Base-by-base conservation (phyloP, 2,888 invertebrate species). In the Lamellibrachia columna region DNA sequence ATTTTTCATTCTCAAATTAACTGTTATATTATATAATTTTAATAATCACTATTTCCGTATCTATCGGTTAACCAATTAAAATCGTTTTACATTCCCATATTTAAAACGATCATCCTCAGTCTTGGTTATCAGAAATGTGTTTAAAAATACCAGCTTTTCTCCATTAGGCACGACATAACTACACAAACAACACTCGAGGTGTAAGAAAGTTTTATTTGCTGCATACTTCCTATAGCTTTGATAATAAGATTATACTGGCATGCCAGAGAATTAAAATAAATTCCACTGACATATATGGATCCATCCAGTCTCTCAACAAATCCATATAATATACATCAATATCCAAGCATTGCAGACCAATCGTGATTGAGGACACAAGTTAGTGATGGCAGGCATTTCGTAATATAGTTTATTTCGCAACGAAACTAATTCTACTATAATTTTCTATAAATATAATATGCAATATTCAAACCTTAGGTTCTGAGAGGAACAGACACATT, bases 371-470 rank as follows among this genome's bases (percentile, higher is more conserved):
- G 15, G 22, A 75, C 75, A 3, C 75, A 15, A 22, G 75, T 75
- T 15, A 15, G 40, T 40, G 40, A 40, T 40, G 40, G 40, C 40
- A 40, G 40, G 40, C 40, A 1, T 11, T 75, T 22, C 75, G n/a
- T 75, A 75, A 75, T 75, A 75, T 40, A 40, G 40, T 40, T 40
- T 40, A 75, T 75, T 75, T 22, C 22, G 22, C 6, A 75, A 75
- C n/a, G n/a, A n/a, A 75, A 75, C 75, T 75, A 75, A 75, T 75
- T 75, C 75, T 75, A 75, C 75, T 75, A 22, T 75, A 11, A 75
- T 75, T 75, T 75, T 75, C 75, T 75, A 75, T 75, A 75, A 75
- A 75, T 75, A 75, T 60, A 60, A 60, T 75, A 75, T 75, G 75
- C 75, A 22, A 75, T 22, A 75, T 75, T 75, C 75, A 15, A 75